Evolutionary conservation across 2,888 invertebrate genomes (phyloP), one percentile per base, ranked within the genome.

Genomic region (Morpho deidamia): DNA sequence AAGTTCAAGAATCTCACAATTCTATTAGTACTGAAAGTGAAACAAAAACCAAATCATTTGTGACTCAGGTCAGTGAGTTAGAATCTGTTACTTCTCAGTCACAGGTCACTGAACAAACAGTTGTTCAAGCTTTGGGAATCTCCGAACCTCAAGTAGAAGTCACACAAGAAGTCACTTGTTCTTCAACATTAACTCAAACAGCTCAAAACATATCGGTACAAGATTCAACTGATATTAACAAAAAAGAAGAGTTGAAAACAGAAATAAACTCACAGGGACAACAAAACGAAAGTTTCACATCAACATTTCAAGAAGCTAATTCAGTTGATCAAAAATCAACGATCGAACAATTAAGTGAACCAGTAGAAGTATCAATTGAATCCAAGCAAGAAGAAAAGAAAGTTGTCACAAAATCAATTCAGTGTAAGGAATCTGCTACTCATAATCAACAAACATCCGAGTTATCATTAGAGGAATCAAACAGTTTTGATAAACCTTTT

Each of bases 31-130:
- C 65, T 55, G 77, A 68, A 58, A 77, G 72, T 60, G 76, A 80
- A 70, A 72, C 80, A 67, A 74, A 71, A 65, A 68, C 68, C 70
- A 81, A 81, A 77, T 81, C 81, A 49, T 74, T 74, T 64, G 77
- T 76, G 66, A 78, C 73, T 60, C 57, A 66, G 60, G 67, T 71
- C 55, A 70, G 70, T 53, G 79, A 76, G 54, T 70, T 68, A 51
- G 71, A 74, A 58, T 76, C 77, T 51, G 71, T 68, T 58, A 69
- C 74, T 54, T 59, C 62, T 45, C 68, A 73, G 62, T 74, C 74
- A 53, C 73, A 72, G 52, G 53, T 62, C 8, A 74, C 64, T 58
- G 70, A 77, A 64, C 67, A 78, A 37, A 57, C 62, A 34, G 51
- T 59, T 7, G 49, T 52, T 49, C 39, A 64, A 62, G 46, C 59